phyloP scores from a whole-genome alignment of 1,140 invertebrate species.

The Asbolus verrucosus region DNA sequence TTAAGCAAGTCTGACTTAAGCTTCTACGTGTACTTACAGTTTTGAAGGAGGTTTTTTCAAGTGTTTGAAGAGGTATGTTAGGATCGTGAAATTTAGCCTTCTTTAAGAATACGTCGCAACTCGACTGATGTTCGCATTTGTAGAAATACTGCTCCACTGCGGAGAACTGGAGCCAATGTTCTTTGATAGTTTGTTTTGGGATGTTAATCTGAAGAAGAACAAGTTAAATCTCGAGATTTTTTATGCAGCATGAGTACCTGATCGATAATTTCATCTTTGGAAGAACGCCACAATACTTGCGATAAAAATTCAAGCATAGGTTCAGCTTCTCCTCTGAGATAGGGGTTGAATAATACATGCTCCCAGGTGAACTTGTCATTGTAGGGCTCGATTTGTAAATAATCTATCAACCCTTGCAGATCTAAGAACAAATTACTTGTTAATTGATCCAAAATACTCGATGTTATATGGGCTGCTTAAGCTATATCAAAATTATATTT shows the following conservation, averaged over 20 bases:
- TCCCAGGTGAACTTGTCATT: slow-evolving; percentile 69
- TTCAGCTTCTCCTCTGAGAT: slow-evolving; percentile 65
- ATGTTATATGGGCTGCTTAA: no score
- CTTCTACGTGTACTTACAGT: no score
- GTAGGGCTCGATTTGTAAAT: slow-evolving; percentile 75
- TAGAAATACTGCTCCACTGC: slow-evolving; percentile 71
- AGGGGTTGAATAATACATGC: slow-evolving; percentile 70
- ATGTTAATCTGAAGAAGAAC: slow-evolving; percentile 64
- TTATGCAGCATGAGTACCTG: no score
- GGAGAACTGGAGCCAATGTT: slow-evolving; percentile 67
- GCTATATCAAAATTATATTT: no score
- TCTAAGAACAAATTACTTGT: no score
- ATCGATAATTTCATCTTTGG: slow-evolving; percentile 74
- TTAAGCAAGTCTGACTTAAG: no score
- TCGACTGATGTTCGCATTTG: slow-evolving; percentile 65
- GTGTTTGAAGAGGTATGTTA: slow-evolving; percentile 54
- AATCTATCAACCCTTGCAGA: slow-evolving; percentile 78
- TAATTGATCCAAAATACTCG: no score
- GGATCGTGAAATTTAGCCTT: slow-evolving; percentile 55
- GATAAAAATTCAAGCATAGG: slow-evolving; percentile 70
- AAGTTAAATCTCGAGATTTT: no score
- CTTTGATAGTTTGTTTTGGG: slow-evolving; percentile 65
- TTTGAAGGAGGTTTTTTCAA: slow-evolving; percentile 61
- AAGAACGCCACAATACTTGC: slow-evolving; percentile 77
- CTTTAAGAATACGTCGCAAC: slow-evolving; percentile 57